Percentiles rank a stretch among this genome's conserved stretches.
Conservation (phyloP, 2,888 invertebrate species). For the Dryobota labecula region DNA sequence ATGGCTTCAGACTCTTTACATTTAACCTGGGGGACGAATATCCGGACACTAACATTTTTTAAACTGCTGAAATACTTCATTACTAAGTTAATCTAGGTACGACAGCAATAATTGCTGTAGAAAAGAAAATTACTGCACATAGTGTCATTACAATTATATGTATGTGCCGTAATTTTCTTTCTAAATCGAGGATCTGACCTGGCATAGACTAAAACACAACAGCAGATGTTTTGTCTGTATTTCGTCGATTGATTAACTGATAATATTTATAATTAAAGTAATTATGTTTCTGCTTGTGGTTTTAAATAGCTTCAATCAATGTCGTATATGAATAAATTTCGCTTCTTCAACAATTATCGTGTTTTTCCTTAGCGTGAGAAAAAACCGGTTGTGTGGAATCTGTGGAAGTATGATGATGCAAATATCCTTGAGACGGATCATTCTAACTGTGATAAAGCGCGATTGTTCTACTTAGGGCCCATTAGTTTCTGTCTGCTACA, state of each 20-base stretch:
- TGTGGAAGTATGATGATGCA: constrained; percentile 69
- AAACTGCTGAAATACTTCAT: background rate
- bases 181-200: too few species aligned
- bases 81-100: background rate
- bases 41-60: background rate
- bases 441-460: constrained; percentile 66
- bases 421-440: constrained; percentile 79
- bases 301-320: constrained; percentile 10
- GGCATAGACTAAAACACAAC: background rate
- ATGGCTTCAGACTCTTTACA: background rate
- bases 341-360: constrained; percentile 38
- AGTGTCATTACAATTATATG: too few species aligned
- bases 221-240: background rate
- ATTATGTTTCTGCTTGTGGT: constrained; percentile 11
- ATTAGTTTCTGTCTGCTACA: constrained; percentile 57
- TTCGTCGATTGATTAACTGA: constrained; percentile 9
- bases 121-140: too few species aligned
- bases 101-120: too few species aligned
- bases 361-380: constrained; percentile 66
- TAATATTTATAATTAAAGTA: background rate
- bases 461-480: constrained; percentile 64
- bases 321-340: constrained; percentile 26
- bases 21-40: background rate
- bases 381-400: constrained; percentile 74
- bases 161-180: too few species aligned